Percentiles rank a stretch among this genome's conserved stretches.
These are phyloP conservation scores for Zaprionus kolodkinae DNA, from an alignment of 1,140 invertebrate genomes.

Conservation along the genomic window DNA sequence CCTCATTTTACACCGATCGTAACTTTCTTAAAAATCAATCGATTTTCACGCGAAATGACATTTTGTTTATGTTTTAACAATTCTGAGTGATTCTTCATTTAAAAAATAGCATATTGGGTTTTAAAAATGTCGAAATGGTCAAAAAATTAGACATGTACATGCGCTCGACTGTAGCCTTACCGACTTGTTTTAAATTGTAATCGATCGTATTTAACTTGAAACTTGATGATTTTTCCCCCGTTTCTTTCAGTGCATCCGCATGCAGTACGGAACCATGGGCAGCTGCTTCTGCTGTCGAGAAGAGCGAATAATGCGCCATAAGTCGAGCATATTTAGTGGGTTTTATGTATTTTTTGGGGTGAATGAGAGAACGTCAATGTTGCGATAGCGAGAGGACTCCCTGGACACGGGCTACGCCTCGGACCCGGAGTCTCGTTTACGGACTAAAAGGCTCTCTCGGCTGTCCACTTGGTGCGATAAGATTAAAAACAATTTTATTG, in stretches of 20 bases:
- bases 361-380: conserved; percentile 19
- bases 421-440: background rate
- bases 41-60: no score
- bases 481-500: conserved; percentile 83
- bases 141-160: no score
- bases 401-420: background rate
- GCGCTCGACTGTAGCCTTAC: no score
- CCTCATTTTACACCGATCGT: no score
- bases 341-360: conserved; percentile 59
- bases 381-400: conserved; percentile 37
- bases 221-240: background rate
- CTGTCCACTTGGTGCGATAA: conserved; percentile 70
- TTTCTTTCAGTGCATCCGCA: conserved; percentile 24
- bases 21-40: no score
- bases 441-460: conserved; percentile 73
- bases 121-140: no score
- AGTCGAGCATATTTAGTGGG: conserved; percentile 77
- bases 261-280: conserved; percentile 55
- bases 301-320: conserved; percentile 68
- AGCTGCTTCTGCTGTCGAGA: conserved; percentile 39
- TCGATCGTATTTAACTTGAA: background rate
- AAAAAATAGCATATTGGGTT: no score
- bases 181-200: no score
- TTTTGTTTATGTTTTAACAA: no score
- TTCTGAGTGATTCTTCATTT: no score